phyloP scores from a whole-genome alignment of 2,113 vertebrate genomes.

The Mirounga angustirostris region DNA sequence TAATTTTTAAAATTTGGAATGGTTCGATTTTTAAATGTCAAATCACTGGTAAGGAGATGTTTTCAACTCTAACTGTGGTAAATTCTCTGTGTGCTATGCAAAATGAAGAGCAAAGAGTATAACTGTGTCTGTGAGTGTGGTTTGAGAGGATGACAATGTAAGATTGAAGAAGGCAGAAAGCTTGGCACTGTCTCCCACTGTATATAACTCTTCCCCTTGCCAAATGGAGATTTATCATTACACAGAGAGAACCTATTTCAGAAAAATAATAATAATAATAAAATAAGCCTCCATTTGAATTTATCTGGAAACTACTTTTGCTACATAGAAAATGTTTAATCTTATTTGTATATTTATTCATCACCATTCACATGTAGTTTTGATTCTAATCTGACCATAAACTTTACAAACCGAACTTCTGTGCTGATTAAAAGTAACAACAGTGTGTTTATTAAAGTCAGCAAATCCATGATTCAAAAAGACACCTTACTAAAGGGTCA shows the following conservation, averaged over 20 bases:
- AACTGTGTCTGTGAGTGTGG: not conserved
- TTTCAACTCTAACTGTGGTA: not conserved
- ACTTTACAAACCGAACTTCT: slow-evolving; percentile 80
- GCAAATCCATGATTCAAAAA: slow-evolving; percentile 88
- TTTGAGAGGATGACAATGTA: not conserved
- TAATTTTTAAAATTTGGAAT: not conserved
- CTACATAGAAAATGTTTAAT: slow-evolving; percentile 60
- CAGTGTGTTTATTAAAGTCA: slow-evolving; percentile 85
- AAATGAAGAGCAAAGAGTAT: not conserved
- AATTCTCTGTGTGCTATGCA: not conserved
- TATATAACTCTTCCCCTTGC: slow-evolving; percentile 10
- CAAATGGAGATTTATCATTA: slow-evolving; percentile 68
- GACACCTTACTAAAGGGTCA: slow-evolving; percentile 87
- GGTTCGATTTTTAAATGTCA: not conserved
- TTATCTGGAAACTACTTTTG: slow-evolving; percentile 74
- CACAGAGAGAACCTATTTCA: slow-evolving; percentile 9
- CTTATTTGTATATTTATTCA: slow-evolving; percentile 79
- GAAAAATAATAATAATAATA: not conserved
- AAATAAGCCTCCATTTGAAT: slow-evolving; percentile 50
- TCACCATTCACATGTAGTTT: slow-evolving; percentile 74
- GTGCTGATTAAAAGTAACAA: slow-evolving; percentile 84
- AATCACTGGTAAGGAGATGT: not conserved
- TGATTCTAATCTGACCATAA: slow-evolving; percentile 83
- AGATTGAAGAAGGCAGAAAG: not conserved
- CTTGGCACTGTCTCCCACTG: not conserved